phyloP scores from a whole-genome alignment of 2,888 invertebrate genomes.

The Oscheius onirici region DNA sequence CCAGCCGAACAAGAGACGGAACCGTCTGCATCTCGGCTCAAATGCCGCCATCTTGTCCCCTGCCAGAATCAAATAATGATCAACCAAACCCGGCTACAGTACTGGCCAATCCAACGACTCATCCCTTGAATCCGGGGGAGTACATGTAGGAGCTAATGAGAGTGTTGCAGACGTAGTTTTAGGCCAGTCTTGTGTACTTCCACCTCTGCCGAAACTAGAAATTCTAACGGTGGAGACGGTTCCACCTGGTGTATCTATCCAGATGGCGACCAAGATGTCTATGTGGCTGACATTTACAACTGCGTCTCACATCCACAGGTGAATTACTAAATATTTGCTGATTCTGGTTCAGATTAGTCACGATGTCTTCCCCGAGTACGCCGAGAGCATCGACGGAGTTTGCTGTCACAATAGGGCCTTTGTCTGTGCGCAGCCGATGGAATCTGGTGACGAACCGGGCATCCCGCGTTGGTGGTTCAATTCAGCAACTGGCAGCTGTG shows the following conservation, averaged over 20 bases:
- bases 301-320: slow-evolving; percentile 67
- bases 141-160: slow-evolving; percentile 52
- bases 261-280: slow-evolving; percentile 63
- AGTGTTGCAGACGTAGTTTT: neutral
- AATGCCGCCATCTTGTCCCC: slow-evolving; percentile 65
- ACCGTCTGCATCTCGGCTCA: slow-evolving; percentile 62
- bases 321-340: neutral
- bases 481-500: slow-evolving; percentile 66
- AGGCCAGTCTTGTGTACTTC: slow-evolving; percentile 66
- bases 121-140: slow-evolving; percentile 61
- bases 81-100: slow-evolving; percentile 66
- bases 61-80: slow-evolving; percentile 63
- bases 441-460: slow-evolving; percentile 66
- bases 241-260: slow-evolving; percentile 69
- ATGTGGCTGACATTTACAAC: slow-evolving; percentile 67
- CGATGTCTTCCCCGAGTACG: slow-evolving; percentile 64
- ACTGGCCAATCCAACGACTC: slow-evolving; percentile 64
- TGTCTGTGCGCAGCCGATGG: slow-evolving; percentile 66
- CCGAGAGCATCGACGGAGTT: slow-evolving; percentile 65
- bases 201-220: slow-evolving; percentile 54
- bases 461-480: slow-evolving; percentile 69
- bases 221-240: slow-evolving; percentile 65
- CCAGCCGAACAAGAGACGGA: slow-evolving; percentile 60
- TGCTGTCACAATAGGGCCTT: slow-evolving; percentile 68
- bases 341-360: slow-evolving; percentile 57